These are phyloP conservation scores for Vanessa cardui DNA, from an alignment of 2,888 invertebrate species.

Conservation along the genomic window DNA sequence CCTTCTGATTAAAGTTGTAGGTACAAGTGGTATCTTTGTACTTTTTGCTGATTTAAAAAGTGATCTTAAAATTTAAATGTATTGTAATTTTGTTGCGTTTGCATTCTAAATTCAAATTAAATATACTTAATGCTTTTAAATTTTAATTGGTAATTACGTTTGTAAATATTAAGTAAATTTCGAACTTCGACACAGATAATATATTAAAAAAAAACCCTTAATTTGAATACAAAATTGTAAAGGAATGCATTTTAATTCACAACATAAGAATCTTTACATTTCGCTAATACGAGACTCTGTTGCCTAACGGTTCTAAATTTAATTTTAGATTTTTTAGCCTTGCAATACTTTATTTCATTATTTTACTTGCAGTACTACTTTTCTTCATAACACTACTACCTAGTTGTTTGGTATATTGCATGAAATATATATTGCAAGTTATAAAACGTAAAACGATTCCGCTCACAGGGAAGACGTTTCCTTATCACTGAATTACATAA, in stretches of 20 bases:
- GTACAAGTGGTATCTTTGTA: no score
- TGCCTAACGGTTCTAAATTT: constrained; percentile 15
- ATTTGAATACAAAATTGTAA: not conserved
- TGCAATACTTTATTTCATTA: not conserved
- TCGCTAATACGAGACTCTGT: constrained; percentile 3
- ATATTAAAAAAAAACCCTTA: constrained; percentile 2
- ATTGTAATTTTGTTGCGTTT: no score
- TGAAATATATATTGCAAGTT: no score
- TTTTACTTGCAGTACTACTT: not conserved
- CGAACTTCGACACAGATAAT: not conserved
- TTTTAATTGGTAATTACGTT: not conserved
- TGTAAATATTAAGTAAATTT: not conserved
- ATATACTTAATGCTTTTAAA: not conserved
- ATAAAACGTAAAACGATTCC: no score
- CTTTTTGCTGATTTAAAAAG: no score
- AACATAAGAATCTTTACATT: constrained; percentile 11
- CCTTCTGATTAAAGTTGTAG: no score
- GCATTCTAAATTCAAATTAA: not conserved
- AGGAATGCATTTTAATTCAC: constrained; percentile 15
- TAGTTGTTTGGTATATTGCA: no score
- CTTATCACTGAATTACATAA: no score
- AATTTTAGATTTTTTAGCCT: not conserved
- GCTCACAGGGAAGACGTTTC: no score
- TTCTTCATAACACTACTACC: no score
- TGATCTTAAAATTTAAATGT: no score